These are phyloP conservation scores for Halichoeres trimaculatus DNA, from an alignment of 2,113 vertebrate species.

Conservation along the genomic window DNA sequence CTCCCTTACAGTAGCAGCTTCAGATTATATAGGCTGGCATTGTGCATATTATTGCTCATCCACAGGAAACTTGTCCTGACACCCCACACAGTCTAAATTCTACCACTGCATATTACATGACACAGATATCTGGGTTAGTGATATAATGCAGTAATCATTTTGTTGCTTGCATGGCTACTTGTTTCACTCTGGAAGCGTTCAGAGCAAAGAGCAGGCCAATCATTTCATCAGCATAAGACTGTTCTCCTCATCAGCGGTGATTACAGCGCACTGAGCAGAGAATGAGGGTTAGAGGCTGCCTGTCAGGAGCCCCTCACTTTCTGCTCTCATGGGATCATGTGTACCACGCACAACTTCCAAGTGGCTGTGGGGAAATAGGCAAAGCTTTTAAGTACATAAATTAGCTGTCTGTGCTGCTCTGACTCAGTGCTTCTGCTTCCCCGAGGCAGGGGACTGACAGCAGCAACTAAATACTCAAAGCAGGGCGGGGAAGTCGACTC, in stretches of 20 bases:
- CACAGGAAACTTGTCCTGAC: not conserved
- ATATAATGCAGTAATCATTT: conserved; percentile 41
- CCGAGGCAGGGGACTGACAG: conserved; percentile 51
- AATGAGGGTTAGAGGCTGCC: conserved; percentile 46
- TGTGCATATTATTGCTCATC: conserved; percentile 1
- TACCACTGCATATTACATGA: conserved; percentile 42
- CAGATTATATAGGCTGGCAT: not conserved
- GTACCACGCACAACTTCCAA: conserved; percentile 47
- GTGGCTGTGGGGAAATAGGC: conserved; percentile 19
- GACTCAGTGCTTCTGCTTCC: conserved; percentile 50
- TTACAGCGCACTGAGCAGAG: conserved; percentile 11
- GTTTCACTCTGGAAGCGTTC: conserved; percentile 15
- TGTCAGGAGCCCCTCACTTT: conserved; percentile 37
- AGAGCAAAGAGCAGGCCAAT: conserved; percentile 45
- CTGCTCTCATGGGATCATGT: conserved; percentile 39
- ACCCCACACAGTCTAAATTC: conserved; percentile 29
- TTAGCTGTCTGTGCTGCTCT: conserved; percentile 53
- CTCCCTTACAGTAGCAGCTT: not conserved
- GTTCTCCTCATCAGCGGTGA: conserved; percentile 59
- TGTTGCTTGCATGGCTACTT: conserved; percentile 4
- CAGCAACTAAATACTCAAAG: conserved; percentile 52
- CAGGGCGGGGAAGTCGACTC: conserved; percentile 36
- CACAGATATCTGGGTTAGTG: conserved; percentile 52
- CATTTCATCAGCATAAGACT: conserved; percentile 56
- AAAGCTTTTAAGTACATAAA: conserved; percentile 71